Evolutionary conservation across 37 sponge, comb jelly and placozoan genomes (phyloP).

Genomic region (Aplysina aerophoba): DNA sequence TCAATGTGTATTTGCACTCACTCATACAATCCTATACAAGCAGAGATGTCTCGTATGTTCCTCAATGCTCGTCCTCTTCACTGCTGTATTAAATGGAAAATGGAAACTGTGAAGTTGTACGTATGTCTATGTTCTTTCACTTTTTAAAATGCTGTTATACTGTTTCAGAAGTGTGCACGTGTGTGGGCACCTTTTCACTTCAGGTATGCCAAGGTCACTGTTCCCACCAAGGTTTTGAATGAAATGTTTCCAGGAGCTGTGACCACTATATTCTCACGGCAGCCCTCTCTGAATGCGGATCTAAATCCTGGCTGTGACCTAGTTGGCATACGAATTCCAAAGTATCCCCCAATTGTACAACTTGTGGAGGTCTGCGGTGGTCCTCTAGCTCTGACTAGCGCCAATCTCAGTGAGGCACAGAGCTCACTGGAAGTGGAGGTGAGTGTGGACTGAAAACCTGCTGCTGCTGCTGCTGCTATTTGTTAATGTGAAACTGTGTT

Average conservation of each 20-base stretch:
- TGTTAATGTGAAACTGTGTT: slow-evolving; percentile 10
- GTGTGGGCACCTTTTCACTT: background rate
- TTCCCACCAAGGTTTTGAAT: slow-evolving; percentile 45
- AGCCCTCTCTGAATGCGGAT: slow-evolving; percentile 66
- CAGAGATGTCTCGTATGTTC: too few species aligned
- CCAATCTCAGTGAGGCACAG: slow-evolving; percentile 74
- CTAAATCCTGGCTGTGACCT: slow-evolving; percentile 77
- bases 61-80: too few species aligned
- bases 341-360: slow-evolving; percentile 60
- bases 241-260: slow-evolving; percentile 91
- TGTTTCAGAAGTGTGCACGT: background rate
- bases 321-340: slow-evolving; percentile 91
- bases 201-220: slow-evolving; percentile 69
- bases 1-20: too few species aligned
- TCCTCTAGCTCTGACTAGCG: slow-evolving; percentile 97
- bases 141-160: too few species aligned
- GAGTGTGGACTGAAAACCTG: background rate
- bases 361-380: slow-evolving; percentile 59
- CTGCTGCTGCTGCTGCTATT: background rate
- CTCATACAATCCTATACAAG: too few species aligned
- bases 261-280: slow-evolving; percentile 82
- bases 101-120: too few species aligned
- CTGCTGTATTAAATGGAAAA: too few species aligned
- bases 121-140: too few species aligned
- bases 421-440: slow-evolving; percentile 74